Conservation (phyloP, 2,113 vertebrate species). For the Rhea americana region DNA sequence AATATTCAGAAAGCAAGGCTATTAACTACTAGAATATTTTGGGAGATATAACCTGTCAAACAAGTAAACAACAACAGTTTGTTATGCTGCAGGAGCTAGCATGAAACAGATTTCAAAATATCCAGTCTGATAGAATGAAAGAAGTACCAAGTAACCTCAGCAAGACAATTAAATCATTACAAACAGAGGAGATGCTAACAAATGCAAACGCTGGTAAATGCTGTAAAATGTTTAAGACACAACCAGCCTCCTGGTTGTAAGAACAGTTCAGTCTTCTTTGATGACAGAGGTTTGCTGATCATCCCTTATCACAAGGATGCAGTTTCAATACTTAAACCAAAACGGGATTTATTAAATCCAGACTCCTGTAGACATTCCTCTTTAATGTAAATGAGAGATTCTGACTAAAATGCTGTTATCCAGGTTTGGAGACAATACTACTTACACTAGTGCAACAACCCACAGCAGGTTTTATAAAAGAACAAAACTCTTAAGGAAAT, state of each 20-base stretch:
- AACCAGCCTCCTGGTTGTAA: neutral
- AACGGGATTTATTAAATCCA: neutral
- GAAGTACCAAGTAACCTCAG: neutral
- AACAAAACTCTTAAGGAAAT: neutral
- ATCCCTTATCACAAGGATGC: neutral
- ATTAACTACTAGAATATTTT: neutral
- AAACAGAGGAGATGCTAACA: neutral
- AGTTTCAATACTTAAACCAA: slow-evolving; percentile 25
- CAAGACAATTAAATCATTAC: neutral
- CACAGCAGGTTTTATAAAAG: neutral
- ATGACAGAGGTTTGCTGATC: neutral
- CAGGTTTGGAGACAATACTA: neutral
- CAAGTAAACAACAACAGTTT: neutral
- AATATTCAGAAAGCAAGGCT: neutral
- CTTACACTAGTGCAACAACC: neutral
- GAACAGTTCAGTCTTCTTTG: neutral
- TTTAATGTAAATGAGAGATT: neutral
- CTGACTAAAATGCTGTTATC: neutral
- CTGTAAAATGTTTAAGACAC: neutral
- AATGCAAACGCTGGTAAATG: neutral
- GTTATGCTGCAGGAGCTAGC: neutral
- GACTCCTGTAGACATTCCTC: neutral
- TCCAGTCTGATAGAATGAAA: neutral
- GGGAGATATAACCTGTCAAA: neutral
- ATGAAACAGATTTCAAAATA: neutral